Base-by-base conservation (phyloP, 1,140 invertebrate genomes). In the Meloidogyne chitwoodi region DNA sequence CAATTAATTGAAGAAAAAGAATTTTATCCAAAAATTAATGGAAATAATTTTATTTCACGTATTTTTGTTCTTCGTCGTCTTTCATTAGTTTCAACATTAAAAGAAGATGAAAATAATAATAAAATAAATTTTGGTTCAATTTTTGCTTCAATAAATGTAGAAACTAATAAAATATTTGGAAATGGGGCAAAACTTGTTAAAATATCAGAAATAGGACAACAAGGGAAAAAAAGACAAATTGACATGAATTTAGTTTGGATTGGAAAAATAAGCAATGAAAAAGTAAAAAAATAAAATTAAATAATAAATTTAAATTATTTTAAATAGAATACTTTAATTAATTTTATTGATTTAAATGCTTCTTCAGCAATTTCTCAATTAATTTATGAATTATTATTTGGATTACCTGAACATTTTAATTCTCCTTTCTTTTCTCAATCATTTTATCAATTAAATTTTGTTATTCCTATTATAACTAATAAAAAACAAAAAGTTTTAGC, bases 1-100 rank as follows among this genome's bases (percentile, higher is more conserved):
- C 71, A 73, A 63, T 64, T 61, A 26, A 38, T 73, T 61, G 71
- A 73, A 16, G 71, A 73, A 64, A 73, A 73, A 64, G 44, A 73
- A 63, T 14, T 31, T 6, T 24, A 48, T 26, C 56, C 71, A 29
- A 22, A 63, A 24, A 16, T 64, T n/a, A 73, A 73, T 8, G 71
- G 71, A 3, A 44, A 73, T 31, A 34, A 19, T 1, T 73, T 73
- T 56, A 10, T 73, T n/a, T 63, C 56, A 38, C 71, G 71, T 24
- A 38, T 73, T 19, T 73, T 65, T 14, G 71, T 26, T 22, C 71
- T 73, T 19, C 71, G 71, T 6, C 71, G 71, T 22, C 56, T 73
- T 27, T 61, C 22, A 27, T 29, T 73, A n/a, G 22, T 64, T 70
- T 31, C 68, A 61, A 29, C 68, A 29, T 61, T 34, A 29, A 5